These are phyloP conservation scores for Phyllotis vaccarum DNA, from an alignment of 2,797 vertebrate species.

Conservation along the genomic window DNA sequence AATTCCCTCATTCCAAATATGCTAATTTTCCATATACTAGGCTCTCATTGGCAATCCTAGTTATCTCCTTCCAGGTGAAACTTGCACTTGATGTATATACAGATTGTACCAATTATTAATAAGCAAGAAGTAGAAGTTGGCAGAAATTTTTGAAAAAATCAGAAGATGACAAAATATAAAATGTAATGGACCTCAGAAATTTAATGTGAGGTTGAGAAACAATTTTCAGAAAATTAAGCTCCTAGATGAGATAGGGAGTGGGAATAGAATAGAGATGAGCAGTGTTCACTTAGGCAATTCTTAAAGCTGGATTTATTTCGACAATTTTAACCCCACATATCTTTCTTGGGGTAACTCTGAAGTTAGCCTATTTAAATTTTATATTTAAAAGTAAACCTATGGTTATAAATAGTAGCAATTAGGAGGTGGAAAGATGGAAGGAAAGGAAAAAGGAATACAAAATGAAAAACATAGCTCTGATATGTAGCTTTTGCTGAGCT, in stretches of 20 bases:
- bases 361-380: background rate
- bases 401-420: background rate
- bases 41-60: background rate
- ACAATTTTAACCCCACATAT: background rate
- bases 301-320: conserved; percentile 5
- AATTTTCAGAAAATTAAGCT: background rate
- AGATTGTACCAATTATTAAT: background rate
- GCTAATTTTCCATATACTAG: background rate
- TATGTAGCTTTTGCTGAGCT: background rate
- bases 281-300: background rate
- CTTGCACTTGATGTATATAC: background rate
- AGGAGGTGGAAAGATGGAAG: background rate
- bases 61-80: background rate
- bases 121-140: background rate
- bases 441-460: background rate
- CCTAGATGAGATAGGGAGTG: background rate
- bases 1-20: background rate
- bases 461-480: rapidly evolving
- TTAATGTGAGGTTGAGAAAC: background rate
- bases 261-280: background rate
- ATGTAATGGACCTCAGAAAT: background rate
- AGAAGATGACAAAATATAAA: background rate
- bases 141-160: background rate
- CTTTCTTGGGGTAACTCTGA: background rate
- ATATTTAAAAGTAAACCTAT: background rate